Base-by-base conservation (phyloP, 2,113 vertebrate species). In the Salvelinus fontinalis region DNA sequence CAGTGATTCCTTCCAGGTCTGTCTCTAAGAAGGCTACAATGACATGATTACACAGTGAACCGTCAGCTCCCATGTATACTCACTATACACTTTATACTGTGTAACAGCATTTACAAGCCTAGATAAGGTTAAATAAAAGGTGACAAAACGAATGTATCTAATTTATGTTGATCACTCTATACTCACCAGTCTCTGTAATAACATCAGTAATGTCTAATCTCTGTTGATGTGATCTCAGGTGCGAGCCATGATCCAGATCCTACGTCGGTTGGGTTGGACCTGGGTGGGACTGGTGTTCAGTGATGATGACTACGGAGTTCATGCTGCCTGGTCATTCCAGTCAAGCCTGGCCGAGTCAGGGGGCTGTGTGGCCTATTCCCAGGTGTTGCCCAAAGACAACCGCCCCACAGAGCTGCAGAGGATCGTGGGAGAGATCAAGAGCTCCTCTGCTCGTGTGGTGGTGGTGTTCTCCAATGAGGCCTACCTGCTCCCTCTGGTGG, bases 301-400 rank as follows among this genome's bases (percentile, higher is more conserved):
- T 66, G 78, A 89, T 49, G 87, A 90, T 76, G 91, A 92, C 60
- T 92, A 92, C 39, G 90, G 91, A 1, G 78, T 83, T 4, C 20
- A 89, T 67, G 67, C 86, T 29, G 88, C 85, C 9, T 79, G 68
- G 0, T 80, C 84, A 3, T 90, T 92, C 12, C 76, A 75, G 1
- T 62, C 83, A 14, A 83, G 89, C 26, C 27, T 92, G 12, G 75
- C 75, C n/a, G 65, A 75, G 24, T 77, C 84, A 39, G 80, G 31
- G 59, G 76, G 88, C 8, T 92, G 91, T 73, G 83, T 93, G 44
- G 88, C 89, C 0, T 93, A 90, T 16, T 75, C 78, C 2, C 89
- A 93, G 67, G 78, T 88, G 44, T 83, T 93, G 60, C 84, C 91
- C 16, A 59, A 12, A 60, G 75, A 75, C 31, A 86, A 89, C 24